These are phyloP conservation scores for Cyphomyrus plagiostoma DNA, from an alignment of 2,113 vertebrate genomes.

Conservation along the genomic window DNA sequence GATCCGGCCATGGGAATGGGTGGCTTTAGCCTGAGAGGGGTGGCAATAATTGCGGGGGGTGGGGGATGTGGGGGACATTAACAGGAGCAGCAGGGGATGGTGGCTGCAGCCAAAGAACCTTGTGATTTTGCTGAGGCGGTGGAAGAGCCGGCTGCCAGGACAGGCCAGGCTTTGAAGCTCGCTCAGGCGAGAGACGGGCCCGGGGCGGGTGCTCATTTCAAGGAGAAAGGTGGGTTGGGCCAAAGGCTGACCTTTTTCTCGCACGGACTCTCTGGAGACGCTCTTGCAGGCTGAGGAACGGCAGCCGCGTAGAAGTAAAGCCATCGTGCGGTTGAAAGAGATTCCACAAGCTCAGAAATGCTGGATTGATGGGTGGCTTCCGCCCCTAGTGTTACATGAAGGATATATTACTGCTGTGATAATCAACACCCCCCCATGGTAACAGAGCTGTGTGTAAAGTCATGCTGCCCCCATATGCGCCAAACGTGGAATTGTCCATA, in stretches of 20 bases:
- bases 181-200: constrained; percentile 17
- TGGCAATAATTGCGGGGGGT: neutral
- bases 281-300: neutral
- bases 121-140: constrained; percentile 17
- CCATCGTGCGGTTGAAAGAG: neutral
- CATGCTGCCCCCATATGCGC: neutral
- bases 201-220: neutral
- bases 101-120: constrained; percentile 15
- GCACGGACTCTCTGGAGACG: neutral
- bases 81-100: neutral
- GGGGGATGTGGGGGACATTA: neutral
- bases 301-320: neutral
- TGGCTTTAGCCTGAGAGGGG: neutral
- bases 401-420: neutral
- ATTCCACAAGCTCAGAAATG: neutral
- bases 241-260: constrained; percentile 16
- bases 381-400: neutral
- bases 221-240: neutral
- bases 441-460: neutral
- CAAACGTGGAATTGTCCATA: neutral
- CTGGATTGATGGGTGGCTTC: neutral
- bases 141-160: constrained; percentile 14
- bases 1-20: neutral
- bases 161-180: constrained; percentile 25
- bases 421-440: neutral